These are phyloP conservation scores for Spodoptera frugiperda DNA, from an alignment of 1,140 invertebrate species.

Conservation along the genomic window DNA sequence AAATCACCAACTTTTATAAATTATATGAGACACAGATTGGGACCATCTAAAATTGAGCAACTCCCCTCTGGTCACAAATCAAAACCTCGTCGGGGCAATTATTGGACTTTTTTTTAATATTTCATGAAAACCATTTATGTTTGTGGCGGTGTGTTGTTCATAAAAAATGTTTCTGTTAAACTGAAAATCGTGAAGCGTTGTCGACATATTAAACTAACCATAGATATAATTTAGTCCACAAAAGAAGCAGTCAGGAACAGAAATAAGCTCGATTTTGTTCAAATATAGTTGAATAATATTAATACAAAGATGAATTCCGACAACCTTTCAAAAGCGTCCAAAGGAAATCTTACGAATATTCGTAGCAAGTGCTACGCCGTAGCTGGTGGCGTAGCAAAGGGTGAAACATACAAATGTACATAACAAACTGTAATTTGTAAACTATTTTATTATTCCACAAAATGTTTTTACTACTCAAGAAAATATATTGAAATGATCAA, in stretches of 20 bases:
- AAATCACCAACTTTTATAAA: constrained; percentile 17
- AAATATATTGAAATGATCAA: too few species aligned
- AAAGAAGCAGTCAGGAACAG: too few species aligned
- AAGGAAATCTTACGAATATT: neutral
- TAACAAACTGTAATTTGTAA: too few species aligned
- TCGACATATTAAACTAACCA: neutral
- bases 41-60: constrained; percentile 29
- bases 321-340: neutral
- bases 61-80: constrained; percentile 44
- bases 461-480: too few species aligned
- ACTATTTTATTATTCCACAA: neutral
- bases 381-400: neutral
- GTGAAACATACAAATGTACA: neutral
- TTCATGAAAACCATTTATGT: constrained; percentile 39
- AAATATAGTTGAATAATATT: neutral
- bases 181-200: neutral
- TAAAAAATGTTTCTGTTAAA: neutral
- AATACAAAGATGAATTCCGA: neutral
- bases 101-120: constrained; percentile 51
- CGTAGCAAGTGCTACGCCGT: constrained; percentile 11
- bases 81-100: constrained; percentile 51
- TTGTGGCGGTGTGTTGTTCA: neutral
- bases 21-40: constrained; percentile 25
- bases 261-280: too few species aligned
- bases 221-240: too few species aligned